Conservation (phyloP, 2,797 vertebrate genomes). For the Smutsia temminckii region DNA sequence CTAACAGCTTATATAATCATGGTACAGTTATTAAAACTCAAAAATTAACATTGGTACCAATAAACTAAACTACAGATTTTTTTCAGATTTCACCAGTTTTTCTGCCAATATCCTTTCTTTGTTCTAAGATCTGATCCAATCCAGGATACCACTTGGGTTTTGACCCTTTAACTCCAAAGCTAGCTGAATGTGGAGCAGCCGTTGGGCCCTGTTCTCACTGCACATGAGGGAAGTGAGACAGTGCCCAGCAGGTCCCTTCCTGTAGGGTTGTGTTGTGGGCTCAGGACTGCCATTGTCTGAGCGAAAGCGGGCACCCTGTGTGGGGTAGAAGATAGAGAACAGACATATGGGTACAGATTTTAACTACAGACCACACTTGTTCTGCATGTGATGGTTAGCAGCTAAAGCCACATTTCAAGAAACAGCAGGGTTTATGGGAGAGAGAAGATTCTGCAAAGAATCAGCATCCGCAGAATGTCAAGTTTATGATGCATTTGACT, state of each 20-base stretch:
- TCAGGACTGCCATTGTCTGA: not conserved
- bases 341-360: not conserved
- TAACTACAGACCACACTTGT: not conserved
- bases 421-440: not conserved
- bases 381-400: not conserved
- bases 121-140: not conserved
- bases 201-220: not conserved
- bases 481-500: not conserved
- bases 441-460: not conserved
- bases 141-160: not conserved
- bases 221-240: not conserved
- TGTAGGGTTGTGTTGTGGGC: not conserved
- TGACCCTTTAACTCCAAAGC: not conserved
- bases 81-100: not conserved
- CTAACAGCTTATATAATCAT: not conserved
- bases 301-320: not conserved
- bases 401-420: not conserved
- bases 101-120: not conserved
- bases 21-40: too few relatives aligned
- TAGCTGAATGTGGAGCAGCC: not conserved
- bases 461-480: not conserved
- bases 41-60: not conserved
- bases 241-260: too few relatives aligned
- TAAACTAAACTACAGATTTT: not conserved
- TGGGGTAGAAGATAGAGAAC: not conserved